Conservation (phyloP, 2,888 invertebrate genomes). For the Pyrochroa serraticornis region DNA sequence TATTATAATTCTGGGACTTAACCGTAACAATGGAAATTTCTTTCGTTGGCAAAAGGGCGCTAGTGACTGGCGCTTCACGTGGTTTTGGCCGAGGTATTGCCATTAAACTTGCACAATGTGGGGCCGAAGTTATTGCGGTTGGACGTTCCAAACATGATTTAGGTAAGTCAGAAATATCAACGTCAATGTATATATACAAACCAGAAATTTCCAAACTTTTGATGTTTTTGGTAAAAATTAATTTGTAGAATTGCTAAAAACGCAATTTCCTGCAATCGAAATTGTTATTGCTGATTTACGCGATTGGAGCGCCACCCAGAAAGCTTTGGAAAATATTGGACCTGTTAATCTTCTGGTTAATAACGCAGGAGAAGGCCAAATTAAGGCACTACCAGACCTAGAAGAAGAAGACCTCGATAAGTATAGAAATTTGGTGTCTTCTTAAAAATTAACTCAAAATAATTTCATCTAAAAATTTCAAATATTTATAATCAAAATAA, state of each 20-base stretch:
- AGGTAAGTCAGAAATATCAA: slow-evolving; percentile 41
- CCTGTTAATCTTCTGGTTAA: slow-evolving; percentile 9
- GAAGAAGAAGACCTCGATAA: slow-evolving; percentile 8
- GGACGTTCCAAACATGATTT: slow-evolving; percentile 73
- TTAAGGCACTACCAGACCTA: slow-evolving; percentile 4
- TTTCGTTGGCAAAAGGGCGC: slow-evolving; percentile 76
- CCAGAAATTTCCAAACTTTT: too few species aligned
- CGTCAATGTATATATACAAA: too few species aligned
- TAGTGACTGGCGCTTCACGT: slow-evolving; percentile 81
- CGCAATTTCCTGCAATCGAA: background rate
- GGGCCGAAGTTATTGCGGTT: slow-evolving; percentile 79
- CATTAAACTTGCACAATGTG: slow-evolving; percentile 69
- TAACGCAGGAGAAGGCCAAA: slow-evolving; percentile 11
- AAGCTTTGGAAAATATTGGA: slow-evolving; percentile 1
- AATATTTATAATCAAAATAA: too few species aligned
- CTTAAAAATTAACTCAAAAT: too few species aligned
- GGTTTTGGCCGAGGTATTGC: slow-evolving; percentile 72
- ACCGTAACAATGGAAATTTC: slow-evolving; percentile 66
- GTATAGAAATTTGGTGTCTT: background rate
- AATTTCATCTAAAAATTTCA: background rate
- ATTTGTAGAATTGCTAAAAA: slow-evolving; percentile 34
- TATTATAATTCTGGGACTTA: background rate
- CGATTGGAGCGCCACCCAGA: slow-evolving; percentile 3
- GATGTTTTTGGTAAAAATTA: too few species aligned
- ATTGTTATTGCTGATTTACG: background rate